These are phyloP conservation scores for Salvelinus namaycush DNA, from an alignment of 2,113 vertebrate genomes.

Conservation along the genomic window DNA sequence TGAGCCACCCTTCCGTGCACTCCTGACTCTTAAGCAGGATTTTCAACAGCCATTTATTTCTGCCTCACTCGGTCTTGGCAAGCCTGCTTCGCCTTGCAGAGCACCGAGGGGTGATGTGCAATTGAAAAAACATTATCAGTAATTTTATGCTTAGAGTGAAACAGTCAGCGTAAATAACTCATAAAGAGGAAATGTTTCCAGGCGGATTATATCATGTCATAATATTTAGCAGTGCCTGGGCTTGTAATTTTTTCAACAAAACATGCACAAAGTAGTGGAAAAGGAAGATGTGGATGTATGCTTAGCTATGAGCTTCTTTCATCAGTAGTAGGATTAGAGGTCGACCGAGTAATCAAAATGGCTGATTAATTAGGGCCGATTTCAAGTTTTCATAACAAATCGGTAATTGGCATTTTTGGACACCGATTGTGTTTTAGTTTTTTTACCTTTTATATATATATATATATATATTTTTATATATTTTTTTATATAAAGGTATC, in stretches of 20 bases:
- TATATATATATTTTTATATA: too few relatives aligned
- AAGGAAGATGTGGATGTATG: too few relatives aligned
- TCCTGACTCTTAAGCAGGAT: neutral
- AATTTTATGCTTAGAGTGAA: neutral
- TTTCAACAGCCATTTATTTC: conserved; percentile 4
- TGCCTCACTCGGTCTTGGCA: conserved; percentile 7
- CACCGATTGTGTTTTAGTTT: too few relatives aligned
- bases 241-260: neutral
- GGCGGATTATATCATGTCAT: neutral
- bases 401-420: too few relatives aligned
- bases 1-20: neutral
- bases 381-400: too few relatives aligned
- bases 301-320: too few relatives aligned
- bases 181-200: neutral
- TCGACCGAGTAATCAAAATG: too few relatives aligned
- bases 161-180: neutral
- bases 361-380: too few relatives aligned
- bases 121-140: neutral
- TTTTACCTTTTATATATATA: too few relatives aligned
- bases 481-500: too few relatives aligned
- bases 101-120: neutral
- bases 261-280: neutral
- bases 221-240: neutral
- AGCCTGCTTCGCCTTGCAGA: neutral
- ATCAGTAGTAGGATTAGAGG: too few relatives aligned